Base-by-base conservation (phyloP, 2,113 vertebrate genomes). In the Paratilapia polleni region DNA sequence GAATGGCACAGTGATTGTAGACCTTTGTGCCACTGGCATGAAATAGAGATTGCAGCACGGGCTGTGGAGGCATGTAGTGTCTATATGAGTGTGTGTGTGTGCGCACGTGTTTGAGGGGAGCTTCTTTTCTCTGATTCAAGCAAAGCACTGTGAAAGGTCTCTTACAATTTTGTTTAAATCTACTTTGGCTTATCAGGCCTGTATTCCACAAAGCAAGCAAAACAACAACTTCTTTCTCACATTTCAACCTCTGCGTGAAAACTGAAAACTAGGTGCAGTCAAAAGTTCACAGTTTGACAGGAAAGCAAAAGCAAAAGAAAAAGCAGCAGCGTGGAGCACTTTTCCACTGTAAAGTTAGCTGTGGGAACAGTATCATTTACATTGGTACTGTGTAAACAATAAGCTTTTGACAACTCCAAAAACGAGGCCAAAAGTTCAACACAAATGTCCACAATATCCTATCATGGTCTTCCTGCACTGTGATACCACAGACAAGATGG, bases 11-110 rank as follows among this genome's bases (percentile, higher is more conserved):
- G 66, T 10, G 81, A 88, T 85, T 82, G 75, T 84, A 77, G 84
- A 78, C 87, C 61, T 88, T 77, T 82, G 83, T 87, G 77, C 57
- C 24, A 34, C 4, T 24, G 84, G 68, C 64, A 77, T 79, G 57
- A 79, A 83, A 78, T 38, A 83, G 24, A 73, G 57, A 88, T 57
- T 83, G 80, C 78, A 49, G 63, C 34, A 14, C n/a, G 7, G 43
- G 52, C 31, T 34, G 11, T 38, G 83, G 70, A 28, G n/a, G 28
- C 66, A 43, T 57, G 61, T 17, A 47, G 62, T 5, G 36, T 54
- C 57, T 54, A 47, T 73, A 7, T 22, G 36, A 47, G 63, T 20
- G 63, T 34, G 36, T 22, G 17, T 20, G 31, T 11, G 56, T 58
- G 41, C 9, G 62, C 26, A 17, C 17, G n/a, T 11, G 20, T 60